Evolutionary conservation across 2,797 vertebrate genomes (phyloP), one percentile per base, ranked within the genome.

Genomic region (Rhinichthys osculus): DNA sequence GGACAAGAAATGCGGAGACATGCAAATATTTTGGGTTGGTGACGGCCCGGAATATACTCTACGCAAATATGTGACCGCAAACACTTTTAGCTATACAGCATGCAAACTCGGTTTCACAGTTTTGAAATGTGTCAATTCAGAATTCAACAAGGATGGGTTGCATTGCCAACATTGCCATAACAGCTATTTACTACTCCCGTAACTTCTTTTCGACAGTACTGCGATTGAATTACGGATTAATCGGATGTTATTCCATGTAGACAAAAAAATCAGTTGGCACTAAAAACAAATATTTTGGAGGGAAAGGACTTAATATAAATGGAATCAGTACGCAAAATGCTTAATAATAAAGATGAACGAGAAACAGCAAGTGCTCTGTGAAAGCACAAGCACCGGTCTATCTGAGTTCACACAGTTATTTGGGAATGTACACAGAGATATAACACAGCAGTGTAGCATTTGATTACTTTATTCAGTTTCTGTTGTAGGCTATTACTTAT

Each of bases 51-150:
- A 77, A 59, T 17, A 77, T 77, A 77, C 52, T 77, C 52, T 59
- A 38, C 1, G 7, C 74, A 77, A 21, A 73, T 74, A 27, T 62
- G 42, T 66, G 40, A n/a, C 23, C 4, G 6, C 40, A 73, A 73
- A 82, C 70, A 19, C 16, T 38, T 81, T 21, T 40, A 57, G 50
- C 80, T 42, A 82, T 42, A 82, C 35, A 44, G n/a, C n/a, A 78
- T 64, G 77, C 69, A 33, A 72, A 59, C 44, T 33, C 7, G 1
- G 62, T 47, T 72, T 44, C 35, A 71, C 50, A 40, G 30, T 69
- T 69, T 38, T 57, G 2, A 70, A 70, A 70, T 35, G 42, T 14
- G 42, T 38, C 5, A 6, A 54, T 54, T 33, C 5, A 4, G 42
- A 71, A 81, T 40, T n/a, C 21, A 71, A 30, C 30, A 13, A 57